Percentiles rank a stretch among this genome's conserved stretches.
These are phyloP conservation scores for Diorhabda elongata DNA, from an alignment of 1,140 invertebrate genomes.

Conservation along the genomic window DNA sequence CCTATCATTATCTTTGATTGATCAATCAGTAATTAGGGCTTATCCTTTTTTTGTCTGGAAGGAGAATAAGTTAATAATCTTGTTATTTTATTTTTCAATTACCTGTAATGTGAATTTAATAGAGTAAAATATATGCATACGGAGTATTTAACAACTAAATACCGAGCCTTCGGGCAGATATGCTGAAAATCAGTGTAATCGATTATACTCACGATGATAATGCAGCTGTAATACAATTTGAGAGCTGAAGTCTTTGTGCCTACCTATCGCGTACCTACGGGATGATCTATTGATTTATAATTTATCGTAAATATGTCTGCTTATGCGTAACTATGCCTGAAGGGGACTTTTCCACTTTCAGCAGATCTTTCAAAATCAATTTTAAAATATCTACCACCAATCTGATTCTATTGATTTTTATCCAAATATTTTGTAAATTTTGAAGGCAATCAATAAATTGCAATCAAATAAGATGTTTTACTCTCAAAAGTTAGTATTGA, in stretches of 20 bases:
- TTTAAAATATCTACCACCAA: no score
- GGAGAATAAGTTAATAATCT: slow-evolving; percentile 2
- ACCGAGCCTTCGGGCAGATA: slow-evolving; percentile 4
- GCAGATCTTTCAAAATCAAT: no score
- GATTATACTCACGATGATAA: slow-evolving; percentile 5
- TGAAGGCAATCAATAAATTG: no score
- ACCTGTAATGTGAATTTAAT: slow-evolving; percentile 9
- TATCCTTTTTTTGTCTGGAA: neutral
- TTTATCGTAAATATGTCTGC: neutral
- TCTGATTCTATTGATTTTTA: no score
- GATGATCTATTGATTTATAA: slow-evolving; percentile 4
- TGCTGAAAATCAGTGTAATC: slow-evolving; percentile 10
- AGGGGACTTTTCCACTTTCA: no score
- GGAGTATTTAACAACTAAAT: slow-evolving; percentile 11
- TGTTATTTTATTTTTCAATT: slow-evolving; percentile 12
- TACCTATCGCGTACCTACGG: no score
- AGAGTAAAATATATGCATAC: slow-evolving; percentile 7
- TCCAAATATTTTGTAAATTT: no score
- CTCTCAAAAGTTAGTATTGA: no score
- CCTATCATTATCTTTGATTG: slow-evolving; percentile 7
- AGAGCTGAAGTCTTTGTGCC: neutral
- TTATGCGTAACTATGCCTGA: no score
- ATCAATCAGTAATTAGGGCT: slow-evolving; percentile 1
- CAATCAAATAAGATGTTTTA: no score
- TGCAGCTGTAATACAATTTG: slow-evolving; percentile 4